Evolutionary conservation across 2,113 vertebrate genomes (phyloP).

Genomic region (Lucifuga dentata): DNA sequence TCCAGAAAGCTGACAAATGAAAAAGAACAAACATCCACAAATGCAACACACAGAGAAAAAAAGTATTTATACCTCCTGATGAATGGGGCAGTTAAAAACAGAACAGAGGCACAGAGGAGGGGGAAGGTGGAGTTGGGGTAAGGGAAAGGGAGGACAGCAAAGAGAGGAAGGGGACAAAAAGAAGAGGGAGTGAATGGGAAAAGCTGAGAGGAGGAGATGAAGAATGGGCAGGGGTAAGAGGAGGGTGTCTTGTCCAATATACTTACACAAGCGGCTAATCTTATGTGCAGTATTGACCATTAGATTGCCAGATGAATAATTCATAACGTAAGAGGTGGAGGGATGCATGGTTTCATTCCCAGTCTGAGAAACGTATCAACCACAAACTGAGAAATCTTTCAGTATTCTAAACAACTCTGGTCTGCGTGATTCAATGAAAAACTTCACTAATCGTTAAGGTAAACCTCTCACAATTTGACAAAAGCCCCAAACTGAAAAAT

Average conservation of each 20-base stretch:
- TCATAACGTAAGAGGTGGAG: slow-evolving; percentile 47
- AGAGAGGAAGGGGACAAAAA: slow-evolving; percentile 34
- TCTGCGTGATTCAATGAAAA: slow-evolving; percentile 6
- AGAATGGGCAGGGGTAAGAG: slow-evolving; percentile 33
- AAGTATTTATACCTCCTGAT: slow-evolving; percentile 63
- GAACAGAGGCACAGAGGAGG: slow-evolving; percentile 36
- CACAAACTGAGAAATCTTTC: slow-evolving; percentile 32
- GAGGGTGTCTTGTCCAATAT: slow-evolving; percentile 56
- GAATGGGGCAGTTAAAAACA: slow-evolving; percentile 66
- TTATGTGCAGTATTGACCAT: slow-evolving; percentile 66
- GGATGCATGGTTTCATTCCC: slow-evolving; percentile 45
- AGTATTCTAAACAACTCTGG: slow-evolving; percentile 32
- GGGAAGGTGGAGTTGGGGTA: slow-evolving; percentile 23
- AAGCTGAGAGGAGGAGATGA: slow-evolving; percentile 42
- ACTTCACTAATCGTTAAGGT: no score
- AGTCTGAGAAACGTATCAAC: slow-evolving; percentile 38
- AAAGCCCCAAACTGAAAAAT: background rate
- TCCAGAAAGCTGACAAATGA: slow-evolving; percentile 61
- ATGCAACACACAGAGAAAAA: slow-evolving; percentile 52
- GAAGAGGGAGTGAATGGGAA: slow-evolving; percentile 2
- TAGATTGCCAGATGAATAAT: slow-evolving; percentile 70
- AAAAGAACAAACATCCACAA: slow-evolving; percentile 48
- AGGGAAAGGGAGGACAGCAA: slow-evolving; percentile 10
- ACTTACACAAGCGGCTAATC: slow-evolving; percentile 65
- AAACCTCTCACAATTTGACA: no score